A percentile compares a stretch with the other conserved stretches of the same genome.
phyloP scores from a whole-genome alignment of 2,888 invertebrate genomes.

The Meganola albula region DNA sequence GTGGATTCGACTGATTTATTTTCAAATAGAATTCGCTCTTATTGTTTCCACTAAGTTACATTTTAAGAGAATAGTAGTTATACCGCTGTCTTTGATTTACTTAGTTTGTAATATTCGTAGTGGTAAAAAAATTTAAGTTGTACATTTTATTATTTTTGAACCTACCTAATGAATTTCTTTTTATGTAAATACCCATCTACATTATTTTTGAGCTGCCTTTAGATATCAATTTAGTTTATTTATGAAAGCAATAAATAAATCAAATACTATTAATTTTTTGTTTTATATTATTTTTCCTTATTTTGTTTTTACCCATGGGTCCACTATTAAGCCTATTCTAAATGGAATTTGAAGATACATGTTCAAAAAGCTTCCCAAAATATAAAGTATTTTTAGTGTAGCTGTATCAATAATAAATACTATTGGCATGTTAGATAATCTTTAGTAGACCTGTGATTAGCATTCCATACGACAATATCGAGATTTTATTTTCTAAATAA shows the following conservation, averaged over 20 bases:
- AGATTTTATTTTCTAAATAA: too few species aligned
- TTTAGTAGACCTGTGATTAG: too few species aligned
- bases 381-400: constrained; percentile 18
- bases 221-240: constrained; percentile 72
- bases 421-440: too few species aligned
- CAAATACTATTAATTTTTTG: constrained; percentile 52
- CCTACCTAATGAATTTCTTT: constrained; percentile 48
- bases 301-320: constrained; percentile 43
- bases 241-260: constrained; percentile 71
- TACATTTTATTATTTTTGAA: constrained; percentile 62
- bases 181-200: constrained; percentile 69
- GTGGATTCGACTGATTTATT: constrained; percentile 52
- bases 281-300: constrained; percentile 41
- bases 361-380: constrained; percentile 38
- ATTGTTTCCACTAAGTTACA: constrained; percentile 37
- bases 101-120: constrained; percentile 45
- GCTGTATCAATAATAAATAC: constrained; percentile 13
- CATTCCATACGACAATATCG: too few species aligned
- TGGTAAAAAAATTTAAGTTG: constrained; percentile 60
- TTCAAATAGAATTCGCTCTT: constrained; percentile 43
- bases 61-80: constrained; percentile 37
- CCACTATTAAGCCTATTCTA: constrained; percentile 41
- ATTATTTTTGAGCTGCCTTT: constrained; percentile 65
- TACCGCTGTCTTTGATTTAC: constrained; percentile 37
- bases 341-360: constrained; percentile 25